These are phyloP conservation scores for Micoletzkya japonica DNA, from an alignment of 2,888 invertebrate genomes.

Conservation along the genomic window DNA sequence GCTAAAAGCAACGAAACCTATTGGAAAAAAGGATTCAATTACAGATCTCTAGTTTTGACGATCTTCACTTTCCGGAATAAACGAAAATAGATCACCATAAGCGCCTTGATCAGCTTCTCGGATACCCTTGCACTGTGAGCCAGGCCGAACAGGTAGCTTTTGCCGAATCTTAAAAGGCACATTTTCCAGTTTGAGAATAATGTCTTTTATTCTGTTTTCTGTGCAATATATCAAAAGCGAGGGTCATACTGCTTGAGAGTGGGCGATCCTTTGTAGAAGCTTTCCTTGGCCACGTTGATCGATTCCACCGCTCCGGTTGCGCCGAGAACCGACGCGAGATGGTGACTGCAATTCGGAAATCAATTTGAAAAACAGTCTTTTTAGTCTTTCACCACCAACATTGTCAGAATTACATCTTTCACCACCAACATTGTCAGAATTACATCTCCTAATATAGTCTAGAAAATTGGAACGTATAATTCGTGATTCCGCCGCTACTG, in stretches of 20 bases:
- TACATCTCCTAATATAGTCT: too few relatives aligned
- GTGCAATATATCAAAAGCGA: neutral
- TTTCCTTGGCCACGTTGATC: slow-evolving; percentile 35
- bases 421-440: too few relatives aligned
- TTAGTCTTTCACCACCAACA: too few relatives aligned
- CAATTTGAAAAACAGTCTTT: neutral
- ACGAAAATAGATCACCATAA: too few relatives aligned
- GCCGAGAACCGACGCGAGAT: slow-evolving; percentile 41
- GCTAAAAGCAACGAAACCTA: too few relatives aligned
- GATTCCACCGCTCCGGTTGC: slow-evolving; percentile 41
- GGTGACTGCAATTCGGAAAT: slow-evolving; percentile 33
- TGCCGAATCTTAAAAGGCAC: slow-evolving; percentile 1
- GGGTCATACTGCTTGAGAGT: neutral
- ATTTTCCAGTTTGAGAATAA: neutral
- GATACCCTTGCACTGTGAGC: slow-evolving; percentile 33
- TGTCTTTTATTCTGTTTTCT: neutral
- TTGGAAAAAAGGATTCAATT: too few relatives aligned
- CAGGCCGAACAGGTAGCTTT: slow-evolving; percentile 39
- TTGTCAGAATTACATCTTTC: too few relatives aligned
- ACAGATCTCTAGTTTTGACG: too few relatives aligned
- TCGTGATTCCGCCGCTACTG: too few relatives aligned
- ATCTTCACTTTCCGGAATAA: too few relatives aligned
- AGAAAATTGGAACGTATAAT: too few relatives aligned
- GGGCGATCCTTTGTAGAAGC: neutral
- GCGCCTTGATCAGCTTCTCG: slow-evolving; percentile 46